A percentile compares a stretch with the other conserved stretches of the same genome.
Evolutionary conservation across 2,888 invertebrate genomes (phyloP).

Genomic region (Panorpa germanica): DNA sequence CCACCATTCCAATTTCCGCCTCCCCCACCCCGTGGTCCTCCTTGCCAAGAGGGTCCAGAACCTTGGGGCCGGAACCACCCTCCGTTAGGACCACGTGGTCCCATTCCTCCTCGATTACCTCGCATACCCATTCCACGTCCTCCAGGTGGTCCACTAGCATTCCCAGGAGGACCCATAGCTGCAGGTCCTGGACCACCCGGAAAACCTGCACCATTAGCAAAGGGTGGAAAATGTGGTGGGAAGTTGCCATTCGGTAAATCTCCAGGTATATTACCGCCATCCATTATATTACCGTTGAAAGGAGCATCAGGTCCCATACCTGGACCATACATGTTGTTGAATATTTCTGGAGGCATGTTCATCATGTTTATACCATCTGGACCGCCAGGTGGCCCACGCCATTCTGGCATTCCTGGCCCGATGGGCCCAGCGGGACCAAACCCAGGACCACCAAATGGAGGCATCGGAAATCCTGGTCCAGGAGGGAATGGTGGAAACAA

Average conservation of each 20-base stretch:
- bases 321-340: constrained; percentile 12
- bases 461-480: constrained; percentile 27
- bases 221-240: constrained; percentile 7
- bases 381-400: constrained; percentile 15
- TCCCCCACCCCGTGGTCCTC: constrained; percentile 26
- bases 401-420: constrained; percentile 7
- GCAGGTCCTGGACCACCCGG: constrained; percentile 17
- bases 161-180: constrained; percentile 16
- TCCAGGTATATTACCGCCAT: too few species aligned
- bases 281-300: too few species aligned
- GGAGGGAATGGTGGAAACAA: constrained; percentile 29
- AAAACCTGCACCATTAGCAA: too few species aligned
- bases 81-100: constrained; percentile 29
- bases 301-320: constrained; percentile 9
- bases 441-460: constrained; percentile 27
- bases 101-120: constrained; percentile 18
- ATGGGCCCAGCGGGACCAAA: constrained; percentile 23
- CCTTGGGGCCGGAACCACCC: constrained; percentile 17
- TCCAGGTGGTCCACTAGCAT: constrained; percentile 17
- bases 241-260: too few species aligned
- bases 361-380: constrained; percentile 12
- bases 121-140: constrained; percentile 22
- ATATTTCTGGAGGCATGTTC: constrained; percentile 8
- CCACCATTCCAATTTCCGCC: constrained; percentile 27
- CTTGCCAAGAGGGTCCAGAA: constrained; percentile 28